phyloP scores from a whole-genome alignment of 2,797 vertebrate genomes.

The Pogoniulus pusillus region DNA sequence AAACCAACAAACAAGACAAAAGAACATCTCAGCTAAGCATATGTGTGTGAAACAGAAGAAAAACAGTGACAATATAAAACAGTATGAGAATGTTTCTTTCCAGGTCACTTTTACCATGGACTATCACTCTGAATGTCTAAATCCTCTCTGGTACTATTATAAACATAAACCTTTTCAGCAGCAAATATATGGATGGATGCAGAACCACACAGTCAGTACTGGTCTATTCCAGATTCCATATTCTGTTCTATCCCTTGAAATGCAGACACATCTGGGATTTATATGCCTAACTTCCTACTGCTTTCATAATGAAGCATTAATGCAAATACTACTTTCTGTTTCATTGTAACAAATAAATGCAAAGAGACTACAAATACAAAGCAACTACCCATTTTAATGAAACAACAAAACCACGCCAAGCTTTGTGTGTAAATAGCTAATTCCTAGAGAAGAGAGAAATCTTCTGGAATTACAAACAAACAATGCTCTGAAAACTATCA shows the following conservation, averaged over 20 bases:
- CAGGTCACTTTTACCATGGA: background rate
- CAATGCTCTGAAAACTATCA: background rate
- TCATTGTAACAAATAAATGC: background rate
- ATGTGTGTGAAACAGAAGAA: background rate
- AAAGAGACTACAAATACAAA: background rate
- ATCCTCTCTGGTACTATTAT: background rate
- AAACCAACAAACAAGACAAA: conserved; percentile 33
- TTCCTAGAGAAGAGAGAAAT: background rate
- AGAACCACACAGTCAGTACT: background rate
- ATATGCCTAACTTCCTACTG: background rate
- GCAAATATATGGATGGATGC: background rate
- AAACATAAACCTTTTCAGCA: background rate
- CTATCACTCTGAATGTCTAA: background rate
- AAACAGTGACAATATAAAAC: background rate
- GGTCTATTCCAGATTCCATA: background rate
- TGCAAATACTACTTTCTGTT: background rate
- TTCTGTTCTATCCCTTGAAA: background rate
- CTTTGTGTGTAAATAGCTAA: background rate
- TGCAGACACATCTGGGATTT: background rate
- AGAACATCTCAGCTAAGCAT: background rate
- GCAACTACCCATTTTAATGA: background rate
- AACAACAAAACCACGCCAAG: background rate
- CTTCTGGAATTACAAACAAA: background rate
- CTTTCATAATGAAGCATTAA: background rate
- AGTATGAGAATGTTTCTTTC: background rate